phyloP scores from a whole-genome alignment of 2,113 vertebrate species.

The Psilopsiagon aurifrons region DNA sequence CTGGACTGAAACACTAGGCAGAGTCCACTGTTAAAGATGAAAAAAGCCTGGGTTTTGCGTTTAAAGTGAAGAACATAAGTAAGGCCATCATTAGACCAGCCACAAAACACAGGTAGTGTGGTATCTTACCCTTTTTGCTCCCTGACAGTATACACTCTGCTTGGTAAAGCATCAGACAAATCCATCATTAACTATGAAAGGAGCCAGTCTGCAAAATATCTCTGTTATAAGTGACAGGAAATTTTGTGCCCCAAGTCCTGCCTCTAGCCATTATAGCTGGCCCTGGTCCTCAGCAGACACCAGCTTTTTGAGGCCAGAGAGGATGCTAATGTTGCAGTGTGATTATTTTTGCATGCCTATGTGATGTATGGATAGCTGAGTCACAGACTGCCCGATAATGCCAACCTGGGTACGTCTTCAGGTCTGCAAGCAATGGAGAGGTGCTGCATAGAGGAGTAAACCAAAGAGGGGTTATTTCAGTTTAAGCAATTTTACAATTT shows the following conservation, averaged over 20 bases:
- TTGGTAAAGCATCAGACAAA: neutral
- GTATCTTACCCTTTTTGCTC: neutral
- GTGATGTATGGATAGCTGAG: neutral
- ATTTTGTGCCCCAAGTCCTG: neutral
- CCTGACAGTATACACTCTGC: neutral
- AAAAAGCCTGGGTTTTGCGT: neutral
- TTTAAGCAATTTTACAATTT: neutral
- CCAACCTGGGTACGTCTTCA: neutral
- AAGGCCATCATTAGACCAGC: neutral
- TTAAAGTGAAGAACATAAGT: neutral
- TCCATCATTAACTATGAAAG: neutral
- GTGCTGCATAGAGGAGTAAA: neutral
- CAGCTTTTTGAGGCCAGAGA: neutral
- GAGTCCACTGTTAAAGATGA: neutral
- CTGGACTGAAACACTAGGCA: neutral
- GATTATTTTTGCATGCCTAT: neutral
- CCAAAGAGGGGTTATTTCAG: neutral
- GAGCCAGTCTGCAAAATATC: neutral
- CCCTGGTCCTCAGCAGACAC: neutral
- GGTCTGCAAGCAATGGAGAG: rapidly evolving
- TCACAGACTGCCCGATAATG: neutral
- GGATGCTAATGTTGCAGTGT: neutral
- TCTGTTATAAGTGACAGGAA: neutral
- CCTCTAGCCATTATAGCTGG: neutral
- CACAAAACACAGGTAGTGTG: neutral